Conservation (phyloP, 2,113 vertebrate species). For the Eudyptes chrysolophus region DNA sequence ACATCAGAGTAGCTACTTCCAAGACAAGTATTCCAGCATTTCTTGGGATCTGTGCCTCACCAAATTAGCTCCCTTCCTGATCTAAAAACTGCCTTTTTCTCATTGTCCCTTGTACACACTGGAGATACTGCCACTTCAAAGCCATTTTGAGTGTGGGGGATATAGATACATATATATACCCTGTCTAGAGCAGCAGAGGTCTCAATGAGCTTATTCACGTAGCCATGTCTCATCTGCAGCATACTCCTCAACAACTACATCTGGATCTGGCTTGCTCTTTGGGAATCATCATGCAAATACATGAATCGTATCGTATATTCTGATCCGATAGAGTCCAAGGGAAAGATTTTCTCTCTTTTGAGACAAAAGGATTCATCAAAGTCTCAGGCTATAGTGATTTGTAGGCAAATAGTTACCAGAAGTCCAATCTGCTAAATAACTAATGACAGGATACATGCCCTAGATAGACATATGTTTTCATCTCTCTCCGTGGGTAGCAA, state of each 20-base stretch:
- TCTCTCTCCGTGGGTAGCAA: not conserved
- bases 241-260: not conserved
- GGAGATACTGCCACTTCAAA: not conserved
- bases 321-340: not conserved
- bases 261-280: not conserved
- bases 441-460: not conserved
- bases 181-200: not conserved
- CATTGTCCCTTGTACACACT: not conserved
- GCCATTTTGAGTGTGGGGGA: not conserved
- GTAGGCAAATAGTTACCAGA: not conserved
- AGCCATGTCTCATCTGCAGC: not conserved
- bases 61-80: not conserved
- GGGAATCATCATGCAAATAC: not conserved
- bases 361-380: not conserved
- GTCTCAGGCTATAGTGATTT: not conserved
- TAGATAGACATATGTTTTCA: slow-evolving; percentile 27
- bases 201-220: fast-evolving
- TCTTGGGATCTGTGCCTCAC: not conserved
- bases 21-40: not conserved
- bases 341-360: not conserved
- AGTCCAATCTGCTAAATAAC: not conserved
- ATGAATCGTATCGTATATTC: not conserved
- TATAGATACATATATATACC: fast-evolving
- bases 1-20: not conserved
- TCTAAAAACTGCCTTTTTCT: not conserved